phyloP scores from a whole-genome alignment of 2,888 invertebrate genomes.

The Habrosyne pyritoides region DNA sequence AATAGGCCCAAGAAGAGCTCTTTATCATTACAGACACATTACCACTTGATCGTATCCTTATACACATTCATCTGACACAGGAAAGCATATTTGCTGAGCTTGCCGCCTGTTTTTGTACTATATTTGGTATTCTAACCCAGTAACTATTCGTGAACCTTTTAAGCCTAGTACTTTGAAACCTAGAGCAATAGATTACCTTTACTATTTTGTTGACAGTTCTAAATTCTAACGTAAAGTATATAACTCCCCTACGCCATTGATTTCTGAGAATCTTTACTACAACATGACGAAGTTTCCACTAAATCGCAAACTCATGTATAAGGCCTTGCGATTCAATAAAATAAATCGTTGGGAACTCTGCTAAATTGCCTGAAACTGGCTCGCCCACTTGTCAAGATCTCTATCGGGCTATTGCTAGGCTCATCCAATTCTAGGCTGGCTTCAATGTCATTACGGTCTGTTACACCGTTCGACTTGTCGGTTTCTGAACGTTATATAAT shows the following conservation, averaged over 20 bases:
- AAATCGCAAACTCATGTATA: slow-evolving; percentile 11
- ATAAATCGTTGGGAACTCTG: slow-evolving; percentile 30
- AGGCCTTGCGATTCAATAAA: slow-evolving; percentile 57
- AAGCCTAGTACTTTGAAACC: no score
- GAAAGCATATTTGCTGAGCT: no score
- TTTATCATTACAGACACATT: no score
- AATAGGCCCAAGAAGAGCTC: no score
- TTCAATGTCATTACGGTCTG: slow-evolving; percentile 4
- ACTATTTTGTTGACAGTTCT: background rate
- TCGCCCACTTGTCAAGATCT: slow-evolving; percentile 36
- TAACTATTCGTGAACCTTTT: no score
- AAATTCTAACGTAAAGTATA: background rate
- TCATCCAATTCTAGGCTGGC: slow-evolving; percentile 8
- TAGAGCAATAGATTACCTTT: no score
- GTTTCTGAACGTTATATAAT: background rate
- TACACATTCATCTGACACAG: no score
- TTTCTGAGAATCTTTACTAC: background rate
- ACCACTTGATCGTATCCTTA: no score
- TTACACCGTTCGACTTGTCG: background rate
- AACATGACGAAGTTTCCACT: slow-evolving; percentile 3
- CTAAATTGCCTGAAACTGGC: slow-evolving; percentile 38
- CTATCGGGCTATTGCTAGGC: slow-evolving; percentile 23
- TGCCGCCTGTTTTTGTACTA: no score
- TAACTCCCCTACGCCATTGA: background rate
- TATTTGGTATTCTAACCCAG: no score